phyloP scores from a whole-genome alignment of 2,888 invertebrate species.

The Prosapia bicincta region DNA sequence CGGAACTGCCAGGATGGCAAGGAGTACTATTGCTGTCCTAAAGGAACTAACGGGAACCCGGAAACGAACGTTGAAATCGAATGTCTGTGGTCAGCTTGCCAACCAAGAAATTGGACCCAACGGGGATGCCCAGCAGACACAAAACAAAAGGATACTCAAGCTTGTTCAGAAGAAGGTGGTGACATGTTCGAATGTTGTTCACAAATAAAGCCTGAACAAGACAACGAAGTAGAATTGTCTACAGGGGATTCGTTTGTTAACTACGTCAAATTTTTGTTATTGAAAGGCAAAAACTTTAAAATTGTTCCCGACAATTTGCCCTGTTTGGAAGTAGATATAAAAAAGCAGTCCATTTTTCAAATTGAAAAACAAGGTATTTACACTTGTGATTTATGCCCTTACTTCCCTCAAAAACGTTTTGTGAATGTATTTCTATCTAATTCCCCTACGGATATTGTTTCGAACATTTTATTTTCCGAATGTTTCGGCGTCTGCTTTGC shows the following conservation, averaged over 20 bases:
- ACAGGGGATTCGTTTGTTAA: slow-evolving; percentile 22
- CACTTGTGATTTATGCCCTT: slow-evolving; percentile 28
- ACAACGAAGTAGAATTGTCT: slow-evolving; percentile 4
- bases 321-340: slow-evolving; percentile 15
- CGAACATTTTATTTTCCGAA: slow-evolving; percentile 17
- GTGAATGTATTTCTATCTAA: slow-evolving; percentile 19
- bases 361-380: slow-evolving; percentile 24
- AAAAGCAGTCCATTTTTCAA: slow-evolving; percentile 15
- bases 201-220: slow-evolving; percentile 5
- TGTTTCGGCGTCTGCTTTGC: slow-evolving; percentile 26
- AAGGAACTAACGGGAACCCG: too few species aligned
- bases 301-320: slow-evolving; percentile 18
- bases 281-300: slow-evolving; percentile 25
- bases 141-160: neutral
- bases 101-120: slow-evolving; percentile 2
- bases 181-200: slow-evolving; percentile 23
- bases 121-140: slow-evolving; percentile 13
- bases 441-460: neutral
- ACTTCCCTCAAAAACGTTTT: slow-evolving; percentile 28
- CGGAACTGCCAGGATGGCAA: neutral
- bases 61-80: neutral
- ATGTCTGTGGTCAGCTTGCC: slow-evolving; percentile 11
- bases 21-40: slow-evolving; percentile 6
- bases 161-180: slow-evolving; percentile 5
- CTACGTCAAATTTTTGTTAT: slow-evolving; percentile 25